These are phyloP conservation scores for Orius insidiosus DNA, from an alignment of 1,140 invertebrate species.

Conservation along the genomic window DNA sequence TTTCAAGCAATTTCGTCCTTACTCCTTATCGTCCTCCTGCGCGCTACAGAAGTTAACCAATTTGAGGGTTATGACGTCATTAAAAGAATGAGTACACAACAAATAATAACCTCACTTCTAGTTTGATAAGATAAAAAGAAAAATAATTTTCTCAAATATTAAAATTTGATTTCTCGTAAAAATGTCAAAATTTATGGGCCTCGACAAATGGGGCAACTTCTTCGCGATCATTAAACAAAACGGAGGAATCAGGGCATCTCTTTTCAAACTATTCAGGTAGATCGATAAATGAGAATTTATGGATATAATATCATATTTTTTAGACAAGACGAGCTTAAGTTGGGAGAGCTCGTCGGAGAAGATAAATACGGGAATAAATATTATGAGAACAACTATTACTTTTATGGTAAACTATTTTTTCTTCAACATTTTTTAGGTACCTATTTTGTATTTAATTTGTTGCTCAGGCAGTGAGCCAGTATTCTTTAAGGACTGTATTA, in stretches of 20 bases:
- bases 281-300: conserved; percentile 21
- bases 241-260: conserved; percentile 52
- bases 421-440: neutral
- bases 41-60: no score
- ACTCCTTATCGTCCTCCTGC: no score
- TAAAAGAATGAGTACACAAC: no score
- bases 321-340: conserved; percentile 75
- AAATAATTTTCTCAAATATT: neutral
- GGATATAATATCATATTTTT: conserved; percentile 22
- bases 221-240: conserved; percentile 51
- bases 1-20: no score
- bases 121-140: no score
- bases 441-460: neutral
- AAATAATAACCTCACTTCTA: no score
- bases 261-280: conserved; percentile 61
- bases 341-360: conserved; percentile 70
- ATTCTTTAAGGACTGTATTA: no score
- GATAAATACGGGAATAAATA: conserved; percentile 96
- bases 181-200: conserved; percentile 17
- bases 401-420: conserved; percentile 44
- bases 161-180: neutral
- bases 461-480: no score
- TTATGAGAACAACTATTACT: conserved; percentile 79
- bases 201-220: conserved; percentile 53
- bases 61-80: no score